Conservation (phyloP, 2,113 vertebrate genomes). For the Tympanuchus pallidicinctus region DNA sequence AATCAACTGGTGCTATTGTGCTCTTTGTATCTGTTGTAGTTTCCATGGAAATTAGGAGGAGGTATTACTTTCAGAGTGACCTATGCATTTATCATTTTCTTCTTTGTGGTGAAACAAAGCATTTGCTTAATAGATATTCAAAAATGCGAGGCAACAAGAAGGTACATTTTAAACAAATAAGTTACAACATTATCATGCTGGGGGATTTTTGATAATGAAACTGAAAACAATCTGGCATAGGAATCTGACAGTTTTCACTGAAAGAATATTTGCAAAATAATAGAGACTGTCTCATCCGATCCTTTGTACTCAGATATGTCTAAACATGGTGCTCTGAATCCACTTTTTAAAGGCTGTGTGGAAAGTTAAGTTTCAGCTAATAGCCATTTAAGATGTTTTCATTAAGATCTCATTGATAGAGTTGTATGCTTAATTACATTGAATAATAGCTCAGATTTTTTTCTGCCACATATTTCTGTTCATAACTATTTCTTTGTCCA, state of each 20-base stretch:
- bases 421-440: constrained; percentile 7
- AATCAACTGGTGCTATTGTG: no score
- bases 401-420: constrained; percentile 6
- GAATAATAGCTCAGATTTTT: constrained; percentile 42
- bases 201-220: not conserved
- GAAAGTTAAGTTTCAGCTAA: not conserved
- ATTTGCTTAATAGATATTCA: not conserved
- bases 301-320: not conserved
- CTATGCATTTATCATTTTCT: not conserved
- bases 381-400: not conserved
- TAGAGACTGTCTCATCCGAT: not conserved
- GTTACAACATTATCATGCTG: not conserved
- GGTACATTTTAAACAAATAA: not conserved
- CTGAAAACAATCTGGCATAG: not conserved
- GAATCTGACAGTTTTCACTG: not conserved
- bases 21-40: no score
- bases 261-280: not conserved
- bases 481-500: not conserved
- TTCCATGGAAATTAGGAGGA: no score
- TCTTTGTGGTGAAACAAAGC: not conserved
- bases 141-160: not conserved
- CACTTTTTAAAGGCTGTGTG: not conserved
- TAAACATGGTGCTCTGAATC: not conserved
- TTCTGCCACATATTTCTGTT: not conserved
- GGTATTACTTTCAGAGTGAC: no score